A percentile compares a stretch with the other conserved stretches of the same genome.
These are phyloP conservation scores for Regulus satrapa DNA, from an alignment of 2,113 vertebrate species.

Conservation along the genomic window DNA sequence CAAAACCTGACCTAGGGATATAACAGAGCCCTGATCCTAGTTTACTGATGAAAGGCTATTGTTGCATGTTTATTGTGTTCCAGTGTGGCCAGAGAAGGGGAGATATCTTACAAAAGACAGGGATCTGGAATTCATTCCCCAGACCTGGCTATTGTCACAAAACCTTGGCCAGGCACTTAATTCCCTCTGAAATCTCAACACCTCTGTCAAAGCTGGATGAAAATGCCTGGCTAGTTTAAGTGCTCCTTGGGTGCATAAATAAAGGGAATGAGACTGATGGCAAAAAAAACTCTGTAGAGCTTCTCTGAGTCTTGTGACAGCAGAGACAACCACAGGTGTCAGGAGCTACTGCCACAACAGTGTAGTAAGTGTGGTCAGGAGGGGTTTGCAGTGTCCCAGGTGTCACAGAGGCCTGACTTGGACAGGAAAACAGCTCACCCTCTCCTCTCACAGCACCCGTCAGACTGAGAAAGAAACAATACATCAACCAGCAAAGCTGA, in stretches of 20 bases:
- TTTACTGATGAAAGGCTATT: not conserved
- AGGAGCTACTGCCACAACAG: not conserved
- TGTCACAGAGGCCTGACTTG: not conserved
- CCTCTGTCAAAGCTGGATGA: not conserved
- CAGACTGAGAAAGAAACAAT: not conserved
- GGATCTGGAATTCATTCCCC: not conserved
- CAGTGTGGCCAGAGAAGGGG: not conserved
- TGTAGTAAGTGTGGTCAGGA: not conserved
- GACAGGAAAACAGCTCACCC: not conserved
- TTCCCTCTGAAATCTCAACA: not conserved
- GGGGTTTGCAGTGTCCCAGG: not conserved
- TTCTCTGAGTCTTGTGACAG: not conserved
- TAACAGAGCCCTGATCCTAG: not conserved
- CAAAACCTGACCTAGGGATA: not conserved
- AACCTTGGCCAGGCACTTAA: not conserved
- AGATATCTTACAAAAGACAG: not conserved
- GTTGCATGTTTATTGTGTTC: not conserved
- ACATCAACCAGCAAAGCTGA: not conserved
- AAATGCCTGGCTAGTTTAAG: not conserved
- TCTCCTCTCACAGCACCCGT: not conserved
- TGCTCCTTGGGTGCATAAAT: not conserved
- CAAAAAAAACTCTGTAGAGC: not conserved
- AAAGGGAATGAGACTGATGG: not conserved
- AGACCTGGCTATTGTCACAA: not conserved
- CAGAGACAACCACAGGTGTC: not conserved